Conservation (phyloP, 2,797 vertebrate species). For the Dryobates pubescens region DNA sequence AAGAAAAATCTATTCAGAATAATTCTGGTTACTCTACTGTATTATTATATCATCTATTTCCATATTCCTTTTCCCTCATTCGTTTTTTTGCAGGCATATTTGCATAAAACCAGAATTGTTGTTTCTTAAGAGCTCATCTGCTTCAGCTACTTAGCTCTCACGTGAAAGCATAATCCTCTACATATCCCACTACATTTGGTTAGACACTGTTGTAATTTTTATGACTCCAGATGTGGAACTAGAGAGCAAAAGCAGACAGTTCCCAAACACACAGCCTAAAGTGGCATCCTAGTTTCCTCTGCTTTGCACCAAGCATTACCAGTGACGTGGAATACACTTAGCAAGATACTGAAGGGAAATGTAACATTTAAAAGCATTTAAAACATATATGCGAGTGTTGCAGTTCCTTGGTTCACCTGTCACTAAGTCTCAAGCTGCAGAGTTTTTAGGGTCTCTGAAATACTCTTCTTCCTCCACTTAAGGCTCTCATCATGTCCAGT, state of each 20-base stretch:
- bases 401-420: background rate
- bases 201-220: background rate
- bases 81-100: conserved; percentile 19
- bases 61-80: background rate
- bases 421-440: background rate
- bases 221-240: background rate
- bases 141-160: conserved; percentile 6
- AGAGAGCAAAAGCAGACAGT: background rate
- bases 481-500: background rate
- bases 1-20: conserved; percentile 28
- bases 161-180: background rate
- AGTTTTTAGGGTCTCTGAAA: background rate
- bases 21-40: background rate
- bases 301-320: background rate
- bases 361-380: background rate
- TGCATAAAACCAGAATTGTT: conserved; percentile 21
- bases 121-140: conserved; percentile 2
- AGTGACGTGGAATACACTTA: background rate
- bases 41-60: conserved; percentile 30
- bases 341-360: background rate
- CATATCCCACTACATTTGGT: background rate
- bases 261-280: background rate
- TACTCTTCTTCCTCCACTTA: background rate
- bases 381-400: background rate
- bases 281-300: background rate